These are phyloP conservation scores for Epinephelus lanceolatus DNA, from an alignment of 2,113 vertebrate species.

Conservation along the genomic window DNA sequence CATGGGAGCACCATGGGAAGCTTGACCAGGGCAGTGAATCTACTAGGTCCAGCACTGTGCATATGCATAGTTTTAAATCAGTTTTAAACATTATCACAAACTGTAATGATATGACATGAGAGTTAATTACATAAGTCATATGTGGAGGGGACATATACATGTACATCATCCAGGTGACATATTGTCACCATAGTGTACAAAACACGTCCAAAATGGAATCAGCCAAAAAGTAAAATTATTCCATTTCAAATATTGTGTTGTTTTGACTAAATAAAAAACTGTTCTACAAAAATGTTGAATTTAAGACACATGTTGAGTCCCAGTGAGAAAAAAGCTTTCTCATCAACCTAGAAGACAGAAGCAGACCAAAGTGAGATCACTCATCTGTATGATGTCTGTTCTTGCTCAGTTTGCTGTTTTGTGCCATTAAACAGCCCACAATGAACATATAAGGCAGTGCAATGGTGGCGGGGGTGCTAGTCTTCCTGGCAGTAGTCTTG, in stretches of 20 bases:
- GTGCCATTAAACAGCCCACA: constrained; percentile 18
- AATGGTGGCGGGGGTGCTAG: not conserved
- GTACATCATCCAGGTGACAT: not conserved
- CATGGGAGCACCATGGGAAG: no score
- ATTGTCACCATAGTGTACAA: not conserved
- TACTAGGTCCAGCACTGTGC: no score
- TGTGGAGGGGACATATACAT: not conserved
- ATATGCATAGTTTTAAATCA: no score
- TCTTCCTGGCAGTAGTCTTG: constrained; percentile 12
- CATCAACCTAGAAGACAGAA: not conserved
- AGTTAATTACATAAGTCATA: not conserved
- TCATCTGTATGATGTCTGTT: constrained; percentile 9
- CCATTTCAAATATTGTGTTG: not conserved
- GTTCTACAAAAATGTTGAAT: not conserved
- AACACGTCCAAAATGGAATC: not conserved
- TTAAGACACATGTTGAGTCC: not conserved
- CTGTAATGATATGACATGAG: not conserved
- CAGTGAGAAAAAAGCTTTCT: not conserved
- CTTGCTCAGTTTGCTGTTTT: constrained; percentile 14
- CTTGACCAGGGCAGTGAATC: no score
- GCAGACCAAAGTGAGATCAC: constrained; percentile 19
- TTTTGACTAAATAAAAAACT: constrained; percentile 1
- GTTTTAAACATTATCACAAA: not conserved
- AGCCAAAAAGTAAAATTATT: not conserved
- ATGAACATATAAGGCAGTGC: constrained; percentile 1